Conservation (phyloP, 2,797 vertebrate species). For the Tarsius wallacei region DNA sequence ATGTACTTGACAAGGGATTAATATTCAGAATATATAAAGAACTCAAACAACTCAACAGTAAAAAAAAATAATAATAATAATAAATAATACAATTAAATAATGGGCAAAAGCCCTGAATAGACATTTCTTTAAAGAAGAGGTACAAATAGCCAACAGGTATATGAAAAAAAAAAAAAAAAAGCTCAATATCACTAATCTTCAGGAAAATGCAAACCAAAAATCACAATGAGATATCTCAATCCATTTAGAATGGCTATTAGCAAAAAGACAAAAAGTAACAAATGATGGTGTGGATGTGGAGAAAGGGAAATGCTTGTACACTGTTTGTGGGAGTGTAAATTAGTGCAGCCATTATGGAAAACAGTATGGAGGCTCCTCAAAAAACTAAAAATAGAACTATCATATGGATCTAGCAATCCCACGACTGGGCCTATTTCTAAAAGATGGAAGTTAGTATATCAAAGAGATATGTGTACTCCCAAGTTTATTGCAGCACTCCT, state of each 20-base stretch:
- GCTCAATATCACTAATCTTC: neutral
- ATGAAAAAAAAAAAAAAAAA: neutral
- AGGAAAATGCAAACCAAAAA: neutral
- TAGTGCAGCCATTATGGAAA: neutral
- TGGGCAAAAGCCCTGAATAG: neutral
- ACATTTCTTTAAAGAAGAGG: neutral
- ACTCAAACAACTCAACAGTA: neutral
- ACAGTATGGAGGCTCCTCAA: neutral
- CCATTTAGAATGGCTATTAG: neutral
- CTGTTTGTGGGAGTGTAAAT: neutral
- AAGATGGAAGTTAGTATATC: neutral
- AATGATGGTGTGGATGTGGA: neutral
- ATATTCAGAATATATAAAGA: neutral
- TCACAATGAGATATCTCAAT: neutral
- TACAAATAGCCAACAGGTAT: neutral
- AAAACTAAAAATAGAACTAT: neutral
- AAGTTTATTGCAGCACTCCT: neutral
- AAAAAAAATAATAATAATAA: too few relatives aligned
- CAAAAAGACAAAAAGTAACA: neutral
- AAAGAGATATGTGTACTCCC: neutral
- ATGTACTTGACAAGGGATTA: neutral
- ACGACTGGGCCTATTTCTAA: neutral
- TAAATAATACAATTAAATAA: neutral
- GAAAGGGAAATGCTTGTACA: neutral
- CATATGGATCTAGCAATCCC: neutral